Evolutionary conservation across 2,888 invertebrate species (phyloP), one percentile per base, ranked within the genome.

Genomic region (Apodemia hepburni): DNA sequence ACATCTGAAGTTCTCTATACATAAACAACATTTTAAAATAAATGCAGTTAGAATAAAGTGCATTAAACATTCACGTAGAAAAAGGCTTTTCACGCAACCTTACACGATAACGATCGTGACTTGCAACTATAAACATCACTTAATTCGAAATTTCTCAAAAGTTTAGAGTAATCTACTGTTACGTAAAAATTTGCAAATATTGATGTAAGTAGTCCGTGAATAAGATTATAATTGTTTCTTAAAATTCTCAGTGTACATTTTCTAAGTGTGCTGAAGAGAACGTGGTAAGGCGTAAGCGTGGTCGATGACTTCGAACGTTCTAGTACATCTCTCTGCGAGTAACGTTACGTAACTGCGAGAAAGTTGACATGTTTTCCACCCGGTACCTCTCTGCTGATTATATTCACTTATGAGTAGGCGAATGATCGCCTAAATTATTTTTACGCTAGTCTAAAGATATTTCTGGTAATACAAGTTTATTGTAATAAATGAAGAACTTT

Each of bases 251-350:
- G 18, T 58, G 35, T 62, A 29, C 57, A 49, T 59, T 68, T 68
- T 45, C 51, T 62, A 63, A 63, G 60, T 59, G 61, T 66, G 64
- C 63, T 64, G 58, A 64, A 67, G 65, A 64, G 75, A 76, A 76
- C 74, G 74, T 75, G 75, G 80, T 69, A 77, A 89, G 88, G 88
- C 89, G 88, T 89, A 89, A 91, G 82, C 81, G 85, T 90, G 90
- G 91, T 90, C 91, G 91, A 90, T 90, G 91, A 90, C 90, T 86
- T 81, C 85, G 87, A 90, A 90, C 83, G 85, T 89, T 89, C 88
- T 84, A 87, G 89, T 82, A 84, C 84, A 85, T 87, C 86, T 87
- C 84, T 79, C 82, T 76, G 75, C 69, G 79, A 66, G 70, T 60
- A 62, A 67, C 65, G 73, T 90, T 89, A 82, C 87, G 88, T 82